These are phyloP conservation scores for Muricea muricata DNA, from an alignment of 92 coral and sea anemone genomes.

Conservation along the genomic window DNA sequence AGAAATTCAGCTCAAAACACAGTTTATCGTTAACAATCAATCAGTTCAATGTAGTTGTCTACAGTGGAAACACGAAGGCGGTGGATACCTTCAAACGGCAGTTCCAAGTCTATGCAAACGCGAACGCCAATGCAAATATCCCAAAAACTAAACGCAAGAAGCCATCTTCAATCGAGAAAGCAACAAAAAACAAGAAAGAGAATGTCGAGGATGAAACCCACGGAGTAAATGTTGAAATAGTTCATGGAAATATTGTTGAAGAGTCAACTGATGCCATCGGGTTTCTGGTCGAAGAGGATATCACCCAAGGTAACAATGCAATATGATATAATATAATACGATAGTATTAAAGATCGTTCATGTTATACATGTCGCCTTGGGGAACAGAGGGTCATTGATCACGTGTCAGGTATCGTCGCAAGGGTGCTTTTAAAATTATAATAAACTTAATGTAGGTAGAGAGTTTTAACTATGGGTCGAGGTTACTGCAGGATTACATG, in stretches of 20 bases:
- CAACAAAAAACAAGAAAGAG: not conserved
- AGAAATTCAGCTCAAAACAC: slow-evolving; percentile 13
- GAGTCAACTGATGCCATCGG: slow-evolving; percentile 31
- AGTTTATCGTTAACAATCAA: not conserved
- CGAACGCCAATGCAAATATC: not conserved
- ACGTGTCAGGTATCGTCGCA: too few species aligned
- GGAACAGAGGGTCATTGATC: too few species aligned
- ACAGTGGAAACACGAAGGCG: slow-evolving; percentile 1
- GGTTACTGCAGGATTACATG: too few species aligned
- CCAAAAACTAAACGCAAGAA: not conserved
- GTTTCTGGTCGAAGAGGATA: slow-evolving; percentile 3
- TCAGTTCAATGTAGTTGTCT: slow-evolving; percentile 10
- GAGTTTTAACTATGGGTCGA: too few species aligned
- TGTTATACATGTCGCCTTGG: too few species aligned
- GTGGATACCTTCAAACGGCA: slow-evolving; percentile 7
- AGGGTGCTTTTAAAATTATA: too few species aligned
- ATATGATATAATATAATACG: not conserved
- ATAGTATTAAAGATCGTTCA: too few species aligned
- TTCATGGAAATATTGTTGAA: slow-evolving; percentile 38
- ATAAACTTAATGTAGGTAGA: too few species aligned
- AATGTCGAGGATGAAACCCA: not conserved
- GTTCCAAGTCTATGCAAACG: not conserved
- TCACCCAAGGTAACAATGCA: not conserved
- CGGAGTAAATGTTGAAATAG: slow-evolving; percentile 18
- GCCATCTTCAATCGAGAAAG: too few species aligned